These are phyloP conservation scores for Lophius piscatorius DNA, from an alignment of 2,113 vertebrate species.

Conservation along the genomic window DNA sequence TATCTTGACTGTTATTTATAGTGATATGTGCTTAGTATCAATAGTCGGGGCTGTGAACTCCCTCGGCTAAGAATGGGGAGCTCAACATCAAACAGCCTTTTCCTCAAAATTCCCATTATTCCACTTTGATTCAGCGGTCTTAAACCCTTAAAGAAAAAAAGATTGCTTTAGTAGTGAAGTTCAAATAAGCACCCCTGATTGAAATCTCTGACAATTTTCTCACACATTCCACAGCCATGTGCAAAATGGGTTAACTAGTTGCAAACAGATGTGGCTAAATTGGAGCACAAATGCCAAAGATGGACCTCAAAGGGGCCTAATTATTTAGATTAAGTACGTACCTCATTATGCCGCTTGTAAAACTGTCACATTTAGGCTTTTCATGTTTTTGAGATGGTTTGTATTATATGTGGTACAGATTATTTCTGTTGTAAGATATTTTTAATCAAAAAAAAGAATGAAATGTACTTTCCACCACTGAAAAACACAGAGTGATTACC, in stretches of 20 bases:
- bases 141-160: background rate
- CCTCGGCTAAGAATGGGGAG: background rate
- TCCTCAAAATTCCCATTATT: background rate
- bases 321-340: conserved; percentile 33
- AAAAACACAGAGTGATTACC: background rate
- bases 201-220: conserved; percentile 24
- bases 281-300: conserved; percentile 37
- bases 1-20: conserved; percentile 37
- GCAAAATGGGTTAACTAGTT: conserved; percentile 61
- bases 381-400: conserved; percentile 3
- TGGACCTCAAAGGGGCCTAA: conserved; percentile 41
- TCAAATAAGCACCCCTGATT: conserved; percentile 35
- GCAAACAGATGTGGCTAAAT: conserved; percentile 73
- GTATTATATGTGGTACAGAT: background rate
- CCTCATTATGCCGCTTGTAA: conserved; percentile 40
- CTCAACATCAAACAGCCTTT: background rate
- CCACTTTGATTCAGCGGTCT: background rate
- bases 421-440: conserved; percentile 3
- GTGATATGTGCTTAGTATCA: conserved; percentile 7
- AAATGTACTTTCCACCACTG: background rate
- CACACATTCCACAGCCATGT: conserved; percentile 50
- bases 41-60: conserved; percentile 10
- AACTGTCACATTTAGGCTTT: conserved; percentile 27
- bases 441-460: background rate
- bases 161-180: background rate